A percentile compares a stretch with the other conserved stretches of the same genome.
Conservation (phyloP, 2,888 invertebrate genomes). For the Ecliptopera silaceata region DNA sequence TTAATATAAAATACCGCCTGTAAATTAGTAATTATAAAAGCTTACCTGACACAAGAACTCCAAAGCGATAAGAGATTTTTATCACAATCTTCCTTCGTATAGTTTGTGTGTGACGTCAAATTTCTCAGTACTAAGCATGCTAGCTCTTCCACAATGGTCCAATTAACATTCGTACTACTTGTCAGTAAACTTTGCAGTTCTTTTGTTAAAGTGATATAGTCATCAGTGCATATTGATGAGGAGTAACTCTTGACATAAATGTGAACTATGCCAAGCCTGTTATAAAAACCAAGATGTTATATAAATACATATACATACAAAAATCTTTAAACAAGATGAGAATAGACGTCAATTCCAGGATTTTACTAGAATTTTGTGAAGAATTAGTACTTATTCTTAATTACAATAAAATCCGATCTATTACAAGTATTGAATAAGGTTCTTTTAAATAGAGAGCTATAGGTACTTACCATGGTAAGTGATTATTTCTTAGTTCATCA, state of each 20-base stretch:
- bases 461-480: slow-evolving; percentile 63
- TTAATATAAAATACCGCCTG: too few relatives aligned
- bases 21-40: background rate
- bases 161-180: slow-evolving; percentile 49
- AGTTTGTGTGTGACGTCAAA: slow-evolving; percentile 27
- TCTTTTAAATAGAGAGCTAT: background rate
- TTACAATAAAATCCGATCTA: too few relatives aligned
- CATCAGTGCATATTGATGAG: slow-evolving; percentile 43
- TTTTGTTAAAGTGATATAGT: slow-evolving; percentile 54
- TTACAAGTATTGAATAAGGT: background rate
- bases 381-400: too few relatives aligned
- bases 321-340: too few relatives aligned
- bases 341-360: too few relatives aligned
- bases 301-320: too few relatives aligned
- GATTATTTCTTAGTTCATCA: slow-evolving; percentile 60
- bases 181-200: slow-evolving; percentile 53
- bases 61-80: slow-evolving; percentile 53
- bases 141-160: slow-evolving; percentile 53
- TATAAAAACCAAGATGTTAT: slow-evolving; percentile 29
- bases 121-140: slow-evolving; percentile 47
- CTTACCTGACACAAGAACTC: slow-evolving; percentile 72
- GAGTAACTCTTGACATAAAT: slow-evolving; percentile 59
- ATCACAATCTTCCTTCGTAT: slow-evolving; percentile 41
- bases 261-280: slow-evolving; percentile 65
- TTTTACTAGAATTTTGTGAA: too few relatives aligned